Conservation (phyloP, 2,113 vertebrate species). For the Ranitomeya imitator region DNA sequence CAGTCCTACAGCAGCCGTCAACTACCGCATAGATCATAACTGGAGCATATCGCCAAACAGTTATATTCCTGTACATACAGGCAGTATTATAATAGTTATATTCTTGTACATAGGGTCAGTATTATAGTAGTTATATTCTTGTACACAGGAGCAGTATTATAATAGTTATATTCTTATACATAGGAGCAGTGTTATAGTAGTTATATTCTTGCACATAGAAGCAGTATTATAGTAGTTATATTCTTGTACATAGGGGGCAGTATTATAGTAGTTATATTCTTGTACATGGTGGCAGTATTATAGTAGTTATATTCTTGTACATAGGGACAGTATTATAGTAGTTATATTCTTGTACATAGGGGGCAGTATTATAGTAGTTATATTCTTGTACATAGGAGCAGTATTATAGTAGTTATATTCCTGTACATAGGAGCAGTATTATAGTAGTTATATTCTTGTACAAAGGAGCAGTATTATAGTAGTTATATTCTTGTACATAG, state of each 20-base stretch:
- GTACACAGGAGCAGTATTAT: not conserved
- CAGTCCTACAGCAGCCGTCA: too few relatives aligned
- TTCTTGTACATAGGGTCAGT: not conserved
- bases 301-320: too few relatives aligned
- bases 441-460: too few relatives aligned
- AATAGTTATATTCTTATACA: not conserved
- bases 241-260: not conserved
- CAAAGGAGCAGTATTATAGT: too few relatives aligned
- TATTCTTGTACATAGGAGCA: too few relatives aligned
- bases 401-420: not conserved
- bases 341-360: too few relatives aligned
- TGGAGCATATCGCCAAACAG: too few relatives aligned
- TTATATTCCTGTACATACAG: not conserved
- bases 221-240: slow-evolving; percentile 7
- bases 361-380: too few relatives aligned
- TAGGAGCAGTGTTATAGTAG: not conserved
- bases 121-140: not conserved
- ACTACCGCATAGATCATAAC: too few relatives aligned
- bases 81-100: not conserved
- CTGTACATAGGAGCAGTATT: not conserved
- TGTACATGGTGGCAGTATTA: too few relatives aligned
- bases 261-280: not conserved
- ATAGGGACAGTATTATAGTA: too few relatives aligned
- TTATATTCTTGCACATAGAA: not conserved
- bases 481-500: not conserved